Base-by-base conservation (phyloP, 2,888 invertebrate genomes). In the Hedya salicella region DNA sequence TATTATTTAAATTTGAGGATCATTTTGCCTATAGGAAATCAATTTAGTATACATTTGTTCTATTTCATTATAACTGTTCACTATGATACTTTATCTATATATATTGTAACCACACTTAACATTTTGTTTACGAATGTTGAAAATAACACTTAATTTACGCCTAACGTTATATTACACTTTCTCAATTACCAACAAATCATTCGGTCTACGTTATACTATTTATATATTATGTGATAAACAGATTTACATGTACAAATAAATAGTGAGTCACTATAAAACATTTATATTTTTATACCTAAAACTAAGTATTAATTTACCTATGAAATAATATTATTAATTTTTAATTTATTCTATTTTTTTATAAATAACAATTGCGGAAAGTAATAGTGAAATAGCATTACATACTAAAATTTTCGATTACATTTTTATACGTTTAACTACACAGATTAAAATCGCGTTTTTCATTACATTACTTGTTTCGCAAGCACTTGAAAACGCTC, bases 221-320 rank as follows among this genome's bases (percentile, higher is more conserved):
- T 80, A 80, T 78, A 77, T 76, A 72, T 69, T 73, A 75, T 75
- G 73, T 73, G 78, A 77, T 78, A 78, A 81, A 82, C 78, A 78
- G 69, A 75, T 80, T 79, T 77, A 79, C 80, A 84, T 78, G 73
- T 86, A 85, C 78, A 88, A 88, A 87, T 86, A 87, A 87, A 87
- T 87, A 87, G 70, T 77, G 79, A 79, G 76, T 79, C 75, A 77
- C 79, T 86, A 86, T 83, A 77, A 83, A 81, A 86, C 82, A 81
- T 83, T 80, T 72, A 76, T 76, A 76, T 75, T 75, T 71, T 69
- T 57, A n/a, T n/a, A 72, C 48, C 73, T 68, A 54, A 68, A 72
- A 73, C 73, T 73, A 69, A 40, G 17, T 62, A 70, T 74, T 77
- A 62, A 75, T 78, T 78, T 76, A 78, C 67, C 80, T 82, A 81